Percentiles rank a stretch among this genome's conserved stretches.
These are phyloP conservation scores for Tenthredo distinguenda DNA, from an alignment of 2,888 invertebrate genomes.

Conservation along the genomic window DNA sequence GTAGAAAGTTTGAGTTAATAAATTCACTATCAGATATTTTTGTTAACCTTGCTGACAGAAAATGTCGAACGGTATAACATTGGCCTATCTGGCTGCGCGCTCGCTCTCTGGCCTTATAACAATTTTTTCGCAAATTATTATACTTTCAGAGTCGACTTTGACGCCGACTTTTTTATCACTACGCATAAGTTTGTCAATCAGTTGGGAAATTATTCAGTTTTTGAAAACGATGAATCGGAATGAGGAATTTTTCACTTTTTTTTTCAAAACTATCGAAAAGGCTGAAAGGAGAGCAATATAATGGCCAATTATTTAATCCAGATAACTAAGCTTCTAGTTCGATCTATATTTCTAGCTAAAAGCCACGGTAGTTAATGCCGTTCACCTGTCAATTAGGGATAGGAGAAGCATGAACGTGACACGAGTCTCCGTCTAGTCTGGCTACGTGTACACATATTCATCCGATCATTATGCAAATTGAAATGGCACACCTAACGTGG, in stretches of 20 bases:
- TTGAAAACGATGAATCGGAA: background rate
- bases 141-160: background rate
- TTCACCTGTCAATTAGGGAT: conserved; percentile 27
- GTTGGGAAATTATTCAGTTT: background rate
- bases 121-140: background rate
- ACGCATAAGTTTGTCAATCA: background rate
- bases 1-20: background rate
- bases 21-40: background rate
- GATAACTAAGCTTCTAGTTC: background rate
- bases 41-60: background rate
- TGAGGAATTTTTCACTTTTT: background rate
- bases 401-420: conserved; percentile 8
- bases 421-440: background rate
- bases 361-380: background rate
- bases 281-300: background rate
- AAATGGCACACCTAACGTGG: background rate
- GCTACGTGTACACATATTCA: background rate
- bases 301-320: conserved; percentile 3
- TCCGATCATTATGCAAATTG: conserved; percentile 46
- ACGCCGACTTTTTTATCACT: background rate
- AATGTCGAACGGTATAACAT: background rate
- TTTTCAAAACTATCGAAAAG: background rate
- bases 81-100: background rate
- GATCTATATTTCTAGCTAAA: background rate
- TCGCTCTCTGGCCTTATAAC: conserved; percentile 4